phyloP scores from a whole-genome alignment of 1,140 invertebrate species.

The Drosophila virilis region DNA sequence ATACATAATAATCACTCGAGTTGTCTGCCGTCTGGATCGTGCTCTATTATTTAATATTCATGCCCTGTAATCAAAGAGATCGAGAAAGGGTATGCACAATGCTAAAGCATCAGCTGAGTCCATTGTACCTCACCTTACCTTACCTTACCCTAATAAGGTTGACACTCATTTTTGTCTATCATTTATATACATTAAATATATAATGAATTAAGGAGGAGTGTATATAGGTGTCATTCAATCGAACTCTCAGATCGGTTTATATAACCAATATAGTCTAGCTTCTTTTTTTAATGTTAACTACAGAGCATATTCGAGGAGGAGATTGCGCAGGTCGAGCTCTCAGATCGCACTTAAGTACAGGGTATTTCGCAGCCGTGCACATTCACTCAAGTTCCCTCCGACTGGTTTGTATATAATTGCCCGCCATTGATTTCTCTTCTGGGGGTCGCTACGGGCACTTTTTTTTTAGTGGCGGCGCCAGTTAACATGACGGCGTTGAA shows the following conservation, averaged over 20 bases:
- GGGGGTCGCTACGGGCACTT: background rate
- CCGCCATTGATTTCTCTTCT: slow-evolving; percentile 19
- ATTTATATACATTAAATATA: too few relatives aligned
- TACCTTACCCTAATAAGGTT: too few relatives aligned
- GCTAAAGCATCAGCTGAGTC: too few relatives aligned
- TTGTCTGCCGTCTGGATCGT: slow-evolving; percentile 28
- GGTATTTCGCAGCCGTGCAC: background rate
- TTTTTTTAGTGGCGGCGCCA: slow-evolving; percentile 32
- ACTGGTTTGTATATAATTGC: slow-evolving; percentile 5
- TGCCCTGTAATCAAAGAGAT: background rate
- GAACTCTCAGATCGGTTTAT: too few relatives aligned
- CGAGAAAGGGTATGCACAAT: background rate
- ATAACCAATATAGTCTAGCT: too few relatives aligned
- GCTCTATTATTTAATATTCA: slow-evolving; percentile 58
- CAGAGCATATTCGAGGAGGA: background rate
- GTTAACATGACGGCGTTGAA: slow-evolving; percentile 63
- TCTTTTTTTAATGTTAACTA: too few relatives aligned
- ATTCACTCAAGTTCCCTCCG: background rate
- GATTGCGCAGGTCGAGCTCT: too few relatives aligned
- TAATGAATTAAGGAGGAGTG: too few relatives aligned
- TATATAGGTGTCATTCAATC: too few relatives aligned
- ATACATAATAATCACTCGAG: slow-evolving; percentile 44
- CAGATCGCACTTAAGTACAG: background rate
- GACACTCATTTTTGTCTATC: too few relatives aligned
- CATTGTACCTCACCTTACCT: too few relatives aligned